Evolutionary conservation across 2,888 invertebrate species (phyloP), one percentile per base, ranked within the genome.

Genomic region (Petrolisthes manimaculis): DNA sequence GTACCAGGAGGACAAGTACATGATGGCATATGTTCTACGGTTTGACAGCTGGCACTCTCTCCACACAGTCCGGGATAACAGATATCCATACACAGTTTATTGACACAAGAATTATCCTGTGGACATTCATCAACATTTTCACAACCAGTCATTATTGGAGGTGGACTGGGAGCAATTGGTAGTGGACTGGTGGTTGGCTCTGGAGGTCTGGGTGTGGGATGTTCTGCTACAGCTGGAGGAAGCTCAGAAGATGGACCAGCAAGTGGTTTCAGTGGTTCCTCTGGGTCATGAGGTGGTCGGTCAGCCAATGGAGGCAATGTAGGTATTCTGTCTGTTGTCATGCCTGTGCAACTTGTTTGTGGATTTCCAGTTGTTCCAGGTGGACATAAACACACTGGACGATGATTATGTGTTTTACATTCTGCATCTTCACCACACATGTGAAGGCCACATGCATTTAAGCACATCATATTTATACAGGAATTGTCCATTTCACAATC

Each of bases 351-450:
- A 81, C 95, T 95, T 92, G 95, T 95, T 92, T 97, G 97, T 0
- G 98, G 97, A 94, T 98, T 97, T 91, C 97, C 97, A 84, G 94
- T 95, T 6, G 95, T 96, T 8, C 97, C 97, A 84, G 95, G 95
- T 93, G 97, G 95, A 92, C 98, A 98, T 8, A 91, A n/a, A 80
- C 91, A 91, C 8, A 91, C 83, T 75, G 91, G 88, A 53, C 87
- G 67, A 84, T 97, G 97, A 89, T 95, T 94, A 93, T 96, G 95
- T 0, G 96, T 96, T 89, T 96, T 94, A 92, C 97, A 97, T 87
- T 95, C 95, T 0, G 97, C 96, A 92, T 97, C 96, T 86, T 94
- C 94, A 5, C 96, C 97, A 92, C 97, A 97, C n/a, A 84, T 75
- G 55, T 97, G 96, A 21, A 86, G 80, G 0, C 96, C 94, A 92